Conservation (phyloP, 2,113 vertebrate genomes). For the Reinhardtius hippoglossoides region DNA sequence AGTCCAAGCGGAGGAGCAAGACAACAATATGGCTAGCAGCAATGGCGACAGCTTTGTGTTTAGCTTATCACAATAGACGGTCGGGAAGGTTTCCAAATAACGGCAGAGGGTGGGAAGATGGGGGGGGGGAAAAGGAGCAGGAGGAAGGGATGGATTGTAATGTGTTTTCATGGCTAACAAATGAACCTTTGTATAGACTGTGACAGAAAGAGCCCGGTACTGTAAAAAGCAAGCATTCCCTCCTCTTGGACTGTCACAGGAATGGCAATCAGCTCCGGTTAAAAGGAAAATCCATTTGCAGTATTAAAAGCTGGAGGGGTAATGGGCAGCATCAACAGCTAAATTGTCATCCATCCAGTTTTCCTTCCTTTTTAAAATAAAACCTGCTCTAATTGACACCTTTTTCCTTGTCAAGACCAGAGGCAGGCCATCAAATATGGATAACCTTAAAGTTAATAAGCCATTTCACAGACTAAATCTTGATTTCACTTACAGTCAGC, state of each 20-base stretch:
- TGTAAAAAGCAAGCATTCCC: slow-evolving; percentile 21
- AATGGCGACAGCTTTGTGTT: slow-evolving; percentile 57
- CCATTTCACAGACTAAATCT: too few species aligned
- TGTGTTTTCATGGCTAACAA: slow-evolving; percentile 51
- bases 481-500: too few species aligned
- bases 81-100: slow-evolving; percentile 68
- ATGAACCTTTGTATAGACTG: slow-evolving; percentile 51
- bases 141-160: slow-evolving; percentile 44
- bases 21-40: slow-evolving; percentile 65
- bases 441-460: slow-evolving; percentile 39
- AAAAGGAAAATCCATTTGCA: slow-evolving; percentile 49
- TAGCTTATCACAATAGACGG: slow-evolving; percentile 69
- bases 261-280: slow-evolving; percentile 35
- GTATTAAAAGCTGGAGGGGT: slow-evolving; percentile 57
- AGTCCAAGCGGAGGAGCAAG: slow-evolving; percentile 48
- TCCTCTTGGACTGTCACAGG: slow-evolving; percentile 27
- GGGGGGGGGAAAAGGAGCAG: slow-evolving; percentile 17
- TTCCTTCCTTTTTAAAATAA: slow-evolving; percentile 41
- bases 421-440: slow-evolving; percentile 59
- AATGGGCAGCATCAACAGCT: slow-evolving; percentile 34
- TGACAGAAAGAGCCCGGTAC: slow-evolving; percentile 40
- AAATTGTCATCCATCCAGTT: slow-evolving; percentile 39
- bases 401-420: slow-evolving; percentile 21
- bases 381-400: slow-evolving; percentile 44
- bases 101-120: slow-evolving; percentile 47